phyloP scores from a whole-genome alignment of 2,888 invertebrate genomes.

The Busseola fusca region DNA sequence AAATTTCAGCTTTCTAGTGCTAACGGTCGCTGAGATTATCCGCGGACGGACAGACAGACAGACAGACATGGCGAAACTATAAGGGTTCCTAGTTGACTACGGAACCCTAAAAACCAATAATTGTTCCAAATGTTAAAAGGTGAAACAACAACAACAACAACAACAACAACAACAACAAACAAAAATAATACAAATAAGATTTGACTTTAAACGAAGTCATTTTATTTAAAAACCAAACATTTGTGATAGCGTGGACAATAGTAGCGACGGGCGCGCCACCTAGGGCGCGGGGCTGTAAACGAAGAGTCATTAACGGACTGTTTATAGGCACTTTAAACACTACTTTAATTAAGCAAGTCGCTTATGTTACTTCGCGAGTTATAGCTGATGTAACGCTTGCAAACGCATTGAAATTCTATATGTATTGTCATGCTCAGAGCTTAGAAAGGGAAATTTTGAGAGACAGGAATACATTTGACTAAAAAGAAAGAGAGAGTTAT shows the following conservation, averaged over 20 bases:
- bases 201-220: constrained; percentile 13
- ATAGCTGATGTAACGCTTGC: constrained; percentile 43
- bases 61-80: no score
- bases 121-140: neutral
- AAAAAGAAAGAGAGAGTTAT: constrained; percentile 22
- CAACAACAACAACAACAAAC: no score
- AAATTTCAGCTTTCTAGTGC: no score
- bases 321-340: constrained; percentile 82
- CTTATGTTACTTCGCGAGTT: constrained; percentile 38
- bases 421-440: constrained; percentile 36
- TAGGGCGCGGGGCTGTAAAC: constrained; percentile 78
- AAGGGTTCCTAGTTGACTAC: no score
- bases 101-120: neutral
- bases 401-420: constrained; percentile 39
- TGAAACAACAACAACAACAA: no score
- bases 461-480: constrained; percentile 19
- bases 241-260: constrained; percentile 40
- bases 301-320: constrained; percentile 75
- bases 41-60: no score
- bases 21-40: no score
- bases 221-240: constrained; percentile 45
- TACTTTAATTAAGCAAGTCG: constrained; percentile 82
- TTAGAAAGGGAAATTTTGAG: constrained; percentile 40
- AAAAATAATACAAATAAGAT: constrained; percentile 3
- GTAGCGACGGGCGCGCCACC: constrained; percentile 76